A percentile compares a stretch with the other conserved stretches of the same genome.
Conservation (phyloP, 1,140 invertebrate genomes). For the Asbolus verrucosus region DNA sequence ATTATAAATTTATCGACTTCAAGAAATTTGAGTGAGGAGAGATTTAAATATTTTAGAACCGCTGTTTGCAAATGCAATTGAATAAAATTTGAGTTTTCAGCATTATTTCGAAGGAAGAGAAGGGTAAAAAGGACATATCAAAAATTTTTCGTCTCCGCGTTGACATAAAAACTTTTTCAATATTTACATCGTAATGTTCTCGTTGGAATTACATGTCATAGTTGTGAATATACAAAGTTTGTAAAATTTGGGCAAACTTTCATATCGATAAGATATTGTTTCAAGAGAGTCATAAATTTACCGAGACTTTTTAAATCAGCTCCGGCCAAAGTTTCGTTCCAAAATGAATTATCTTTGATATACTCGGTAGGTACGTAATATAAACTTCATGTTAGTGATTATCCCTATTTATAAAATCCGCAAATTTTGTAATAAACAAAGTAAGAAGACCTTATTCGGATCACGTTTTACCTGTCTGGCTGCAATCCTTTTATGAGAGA, state of each 20-base stretch:
- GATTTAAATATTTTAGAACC: no score
- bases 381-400: constrained; percentile 13
- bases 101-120: no score
- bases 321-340: not conserved
- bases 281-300: constrained; percentile 38
- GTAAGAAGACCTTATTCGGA: not conserved
- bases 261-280: constrained; percentile 40
- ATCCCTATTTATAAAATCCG: constrained; percentile 14
- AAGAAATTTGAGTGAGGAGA: no score
- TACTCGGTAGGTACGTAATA: not conserved
- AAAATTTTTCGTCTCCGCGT: not conserved
- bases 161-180: constrained; percentile 37
- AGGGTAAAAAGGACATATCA: not conserved
- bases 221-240: constrained; percentile 17
- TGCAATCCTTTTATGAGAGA: constrained; percentile 20
- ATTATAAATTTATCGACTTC: no score
- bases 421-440: constrained; percentile 14
- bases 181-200: constrained; percentile 39
- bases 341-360: not conserved
- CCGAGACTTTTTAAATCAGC: not conserved
- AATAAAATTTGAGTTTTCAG: no score
- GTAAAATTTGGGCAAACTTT: constrained; percentile 28
- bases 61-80: no score
- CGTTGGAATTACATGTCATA: constrained; percentile 20
- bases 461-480: constrained; percentile 40